Conservation (phyloP, 2,113 vertebrate species). For the Mystacornis crossleyi region DNA sequence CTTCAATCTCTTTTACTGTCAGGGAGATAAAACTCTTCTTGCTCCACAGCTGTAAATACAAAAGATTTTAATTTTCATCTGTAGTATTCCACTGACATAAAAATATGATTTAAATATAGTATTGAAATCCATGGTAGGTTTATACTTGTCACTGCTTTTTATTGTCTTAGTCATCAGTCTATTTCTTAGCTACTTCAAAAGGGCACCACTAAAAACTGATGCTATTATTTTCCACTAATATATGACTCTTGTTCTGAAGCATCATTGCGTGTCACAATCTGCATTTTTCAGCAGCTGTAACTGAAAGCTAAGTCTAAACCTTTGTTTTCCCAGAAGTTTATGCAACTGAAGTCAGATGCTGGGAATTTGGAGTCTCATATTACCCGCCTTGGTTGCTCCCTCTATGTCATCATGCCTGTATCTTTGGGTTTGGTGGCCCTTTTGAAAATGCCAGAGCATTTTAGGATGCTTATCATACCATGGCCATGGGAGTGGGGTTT, state of each 20-base stretch:
- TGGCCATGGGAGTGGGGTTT: not conserved
- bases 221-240: slow-evolving; percentile 4
- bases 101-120: slow-evolving; percentile 12
- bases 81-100: not conserved
- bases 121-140: not conserved
- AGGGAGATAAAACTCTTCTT: not conserved
- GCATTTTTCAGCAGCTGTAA: not conserved
- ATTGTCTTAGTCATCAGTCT: not conserved
- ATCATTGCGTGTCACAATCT: not conserved
- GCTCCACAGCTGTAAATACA: not conserved
- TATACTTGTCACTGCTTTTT: slow-evolving; percentile 12
- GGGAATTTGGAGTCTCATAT: not conserved
- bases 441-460: not conserved
- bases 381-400: not conserved
- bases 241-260: not conserved
- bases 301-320: not conserved
- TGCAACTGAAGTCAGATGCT: not conserved
- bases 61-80: not conserved
- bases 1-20: not conserved
- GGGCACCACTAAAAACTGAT: not conserved
- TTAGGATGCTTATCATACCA: not conserved
- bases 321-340: not conserved
- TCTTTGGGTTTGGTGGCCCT: not conserved
- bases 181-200: slow-evolving; percentile 1
- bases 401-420: not conserved